Evolutionary conservation across 2,113 vertebrate species (phyloP).

Genomic region (Brienomyrus longianalis): DNA sequence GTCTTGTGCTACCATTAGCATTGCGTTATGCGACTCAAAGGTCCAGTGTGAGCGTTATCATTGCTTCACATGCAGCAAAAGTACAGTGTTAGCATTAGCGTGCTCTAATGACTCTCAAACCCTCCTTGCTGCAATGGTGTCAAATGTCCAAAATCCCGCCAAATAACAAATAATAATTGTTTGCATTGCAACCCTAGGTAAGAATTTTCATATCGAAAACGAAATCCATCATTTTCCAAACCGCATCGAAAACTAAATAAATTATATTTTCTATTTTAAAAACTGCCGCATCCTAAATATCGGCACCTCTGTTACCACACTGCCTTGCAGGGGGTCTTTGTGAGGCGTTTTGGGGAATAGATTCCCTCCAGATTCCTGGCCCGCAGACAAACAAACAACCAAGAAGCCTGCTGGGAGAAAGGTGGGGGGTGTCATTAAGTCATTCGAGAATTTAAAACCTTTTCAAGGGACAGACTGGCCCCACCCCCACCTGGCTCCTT

Average conservation of each 20-base stretch:
- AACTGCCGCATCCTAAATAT: background rate
- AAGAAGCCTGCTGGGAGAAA: constrained; percentile 27
- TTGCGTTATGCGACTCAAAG: background rate
- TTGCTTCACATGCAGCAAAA: background rate
- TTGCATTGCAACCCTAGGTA: background rate
- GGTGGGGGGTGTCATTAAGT: constrained; percentile 52
- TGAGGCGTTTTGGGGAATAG: constrained; percentile 14
- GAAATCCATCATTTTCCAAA: too few species aligned
- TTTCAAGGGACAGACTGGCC: constrained; percentile 31
- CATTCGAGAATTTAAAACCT: constrained; percentile 63
- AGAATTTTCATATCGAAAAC: background rate
- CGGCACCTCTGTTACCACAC: background rate
- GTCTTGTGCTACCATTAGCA: background rate
- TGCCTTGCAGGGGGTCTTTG: background rate
- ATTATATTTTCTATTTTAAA: background rate
- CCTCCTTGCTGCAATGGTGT: background rate
- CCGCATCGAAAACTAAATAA: background rate
- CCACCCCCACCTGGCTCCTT: constrained; percentile 17
- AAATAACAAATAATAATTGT: background rate
- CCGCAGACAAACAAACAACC: constrained; percentile 56
- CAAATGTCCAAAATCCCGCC: background rate
- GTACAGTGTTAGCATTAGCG: background rate
- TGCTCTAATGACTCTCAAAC: background rate
- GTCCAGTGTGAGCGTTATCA: background rate
- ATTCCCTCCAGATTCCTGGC: constrained; percentile 42